phyloP scores from a whole-genome alignment of 1,140 invertebrate genomes.

The Hylaeus anthracinus region DNA sequence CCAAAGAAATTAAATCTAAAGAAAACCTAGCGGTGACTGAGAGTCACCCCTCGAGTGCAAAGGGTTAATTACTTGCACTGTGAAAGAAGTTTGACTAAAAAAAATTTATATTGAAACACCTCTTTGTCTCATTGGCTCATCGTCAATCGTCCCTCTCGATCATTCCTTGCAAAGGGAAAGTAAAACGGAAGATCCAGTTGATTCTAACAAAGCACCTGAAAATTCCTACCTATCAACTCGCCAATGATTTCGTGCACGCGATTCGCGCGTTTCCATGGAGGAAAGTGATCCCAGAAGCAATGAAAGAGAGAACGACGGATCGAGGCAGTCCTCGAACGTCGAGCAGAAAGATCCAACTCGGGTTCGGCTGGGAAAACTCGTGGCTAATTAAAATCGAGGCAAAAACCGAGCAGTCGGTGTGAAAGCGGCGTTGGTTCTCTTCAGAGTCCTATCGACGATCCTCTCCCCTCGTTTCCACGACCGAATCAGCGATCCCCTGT shows the following conservation, averaged over 20 bases:
- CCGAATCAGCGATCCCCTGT: constrained; percentile 38
- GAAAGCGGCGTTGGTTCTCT: constrained; percentile 48
- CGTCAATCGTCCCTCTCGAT: too few relatives aligned
- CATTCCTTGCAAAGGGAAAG: background rate
- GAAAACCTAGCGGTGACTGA: too few relatives aligned
- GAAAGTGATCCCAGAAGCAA: constrained; percentile 1
- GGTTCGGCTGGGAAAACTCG: constrained; percentile 56
- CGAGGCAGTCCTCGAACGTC: background rate
- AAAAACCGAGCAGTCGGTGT: constrained; percentile 38
- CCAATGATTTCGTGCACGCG: constrained; percentile 18
- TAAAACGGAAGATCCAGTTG: background rate
- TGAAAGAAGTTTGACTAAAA: too few relatives aligned
- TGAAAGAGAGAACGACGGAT: background rate
- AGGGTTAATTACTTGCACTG: too few relatives aligned
- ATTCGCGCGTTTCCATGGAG: background rate
- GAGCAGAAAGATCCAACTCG: too few relatives aligned
- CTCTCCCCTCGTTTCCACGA: constrained; percentile 68
- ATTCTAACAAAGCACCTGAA: constrained; percentile 14
- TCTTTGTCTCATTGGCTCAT: too few relatives aligned
- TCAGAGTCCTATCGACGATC: constrained; percentile 40
- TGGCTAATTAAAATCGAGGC: constrained; percentile 71
- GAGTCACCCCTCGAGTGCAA: too few relatives aligned
- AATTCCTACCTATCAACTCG: background rate
- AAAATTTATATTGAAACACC: too few relatives aligned
- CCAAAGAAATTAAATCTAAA: too few relatives aligned